Evolutionary conservation across 1,140 invertebrate genomes (phyloP), one percentile per base, ranked within the genome.

Genomic region (Heliconius melpomene): DNA sequence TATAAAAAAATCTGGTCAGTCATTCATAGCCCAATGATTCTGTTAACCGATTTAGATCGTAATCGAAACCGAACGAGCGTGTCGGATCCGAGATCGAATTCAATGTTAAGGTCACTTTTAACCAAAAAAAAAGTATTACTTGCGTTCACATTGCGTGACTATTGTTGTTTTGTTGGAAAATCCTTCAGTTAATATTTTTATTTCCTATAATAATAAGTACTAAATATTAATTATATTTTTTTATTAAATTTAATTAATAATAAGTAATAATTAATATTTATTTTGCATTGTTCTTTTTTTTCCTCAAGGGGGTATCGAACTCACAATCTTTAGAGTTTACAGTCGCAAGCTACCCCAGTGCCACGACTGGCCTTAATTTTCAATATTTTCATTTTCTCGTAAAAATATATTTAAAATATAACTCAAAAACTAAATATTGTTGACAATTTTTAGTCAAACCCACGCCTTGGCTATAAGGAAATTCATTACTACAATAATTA

Each of bases 11-110:
- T 13, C 7, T 26, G 9, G 60, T 66, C 32, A 80, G 74, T 75
- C 78, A 83, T 81, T 77, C 77, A 80, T 75, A 78, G 74, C n/a
- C 57, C 82, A 79, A 46, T 83, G 82, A 75, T 71, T 83, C 77
- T 60, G 73, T n/a, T 66, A 60, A 60, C 60, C 23, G 23, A 66
- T 66, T 66, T 66, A 66, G 78, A 83, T 54, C 57, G 79, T 75
- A 75, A 77, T 77, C 66, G 77, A 29, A 46, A 66, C 52, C 75
- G 75, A 57, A 66, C 80, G 72, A 74, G 78, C 75, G 75, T 75
- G 54, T 38, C 46, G 7, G 20, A 75, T 79, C 26, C 7, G 29
- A 78, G 73, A 79, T 72, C 60, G 66, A 73, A 74, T 54, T 72
- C 79, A 77, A 50, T 80, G 75, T 46, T 60, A 80, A 80, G 79